Evolutionary conservation across 1,140 invertebrate species (phyloP), one percentile per base, ranked within the genome.

Genomic region (Trichogramma pretiosum): DNA sequence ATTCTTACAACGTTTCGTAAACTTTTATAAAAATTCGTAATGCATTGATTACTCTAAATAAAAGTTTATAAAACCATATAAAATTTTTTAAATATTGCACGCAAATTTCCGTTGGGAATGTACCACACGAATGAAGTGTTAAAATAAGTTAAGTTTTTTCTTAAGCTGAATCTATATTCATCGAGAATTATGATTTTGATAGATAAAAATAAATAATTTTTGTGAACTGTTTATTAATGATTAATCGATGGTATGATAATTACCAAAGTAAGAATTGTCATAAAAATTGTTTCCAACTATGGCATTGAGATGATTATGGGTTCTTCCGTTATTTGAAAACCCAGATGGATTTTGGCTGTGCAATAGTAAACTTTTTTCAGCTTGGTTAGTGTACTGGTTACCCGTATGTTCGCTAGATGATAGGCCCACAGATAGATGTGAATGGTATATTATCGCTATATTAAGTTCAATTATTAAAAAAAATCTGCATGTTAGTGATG

Each of bases 391-490:
- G 18, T 46, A 46, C 18, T 51, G 17, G 4, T 9, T 51, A 21
- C 43, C 43, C 17, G 46, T 46, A 36, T 28, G 10, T 35, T 51
- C 49, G 30, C 41, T 32, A 16, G 43, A 39, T 36, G 49, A 16
- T 30, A 51, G 49, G 17, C 49, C 49, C 43, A 42, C 45, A 41
- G 32, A 22, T 41, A 51, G 11, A 17, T 51, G 36, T 30, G 43
- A 41, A 36, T 46, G 42, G 38, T 51, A 51, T 30, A 51, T 51
- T 22, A 46, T 30, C 5, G 49, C 49, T 51, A 51, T 35, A 46
- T 46, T 22, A 17, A 40, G 46, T 40, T 36, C 17, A 28, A n/a
- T 40, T 45, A 40, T 33, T 21, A 34, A 37, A 17, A 16, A 33
- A 5, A 28, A 13, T 14, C 11, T 3, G 17, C 4, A 22, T 22